A percentile compares a stretch with the other conserved stretches of the same genome.
Conservation (phyloP, 1,140 invertebrate genomes). For the Argopecten irradians region DNA sequence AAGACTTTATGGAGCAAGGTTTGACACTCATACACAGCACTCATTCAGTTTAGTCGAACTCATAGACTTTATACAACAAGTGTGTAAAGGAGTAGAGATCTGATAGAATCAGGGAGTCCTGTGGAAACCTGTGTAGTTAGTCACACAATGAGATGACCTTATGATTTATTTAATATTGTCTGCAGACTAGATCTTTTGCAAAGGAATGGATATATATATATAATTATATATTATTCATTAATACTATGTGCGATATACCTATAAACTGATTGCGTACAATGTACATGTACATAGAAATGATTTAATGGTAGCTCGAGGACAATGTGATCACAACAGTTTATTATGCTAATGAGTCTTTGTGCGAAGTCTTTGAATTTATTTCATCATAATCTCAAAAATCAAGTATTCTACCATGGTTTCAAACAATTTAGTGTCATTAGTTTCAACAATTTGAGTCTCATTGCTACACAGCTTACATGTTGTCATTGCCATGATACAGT, state of each 20-base stretch:
- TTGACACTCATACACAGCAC: background rate
- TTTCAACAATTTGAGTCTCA: background rate
- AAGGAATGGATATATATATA: too few relatives aligned
- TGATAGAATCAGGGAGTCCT: too few relatives aligned
- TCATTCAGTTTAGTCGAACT: too few relatives aligned
- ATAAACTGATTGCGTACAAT: background rate
- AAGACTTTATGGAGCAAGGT: background rate
- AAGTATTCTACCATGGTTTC: background rate
- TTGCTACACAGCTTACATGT: background rate
- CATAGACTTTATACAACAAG: too few relatives aligned
- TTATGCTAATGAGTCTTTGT: background rate
- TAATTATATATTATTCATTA: too few relatives aligned
- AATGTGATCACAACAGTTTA: background rate
- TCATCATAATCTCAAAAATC: slow-evolving; percentile 8
- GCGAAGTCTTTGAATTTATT: background rate
- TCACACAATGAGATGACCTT: too few relatives aligned
- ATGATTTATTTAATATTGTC: too few relatives aligned
- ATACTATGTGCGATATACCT: background rate
- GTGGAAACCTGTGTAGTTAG: too few relatives aligned
- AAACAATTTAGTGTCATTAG: background rate
- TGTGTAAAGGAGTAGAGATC: too few relatives aligned
- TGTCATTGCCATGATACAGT: background rate
- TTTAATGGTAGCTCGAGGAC: background rate
- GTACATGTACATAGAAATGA: background rate
- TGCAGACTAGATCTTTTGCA: too few relatives aligned